Conservation (phyloP, 1,140 invertebrate genomes). For the Eufriesea mexicana region DNA sequence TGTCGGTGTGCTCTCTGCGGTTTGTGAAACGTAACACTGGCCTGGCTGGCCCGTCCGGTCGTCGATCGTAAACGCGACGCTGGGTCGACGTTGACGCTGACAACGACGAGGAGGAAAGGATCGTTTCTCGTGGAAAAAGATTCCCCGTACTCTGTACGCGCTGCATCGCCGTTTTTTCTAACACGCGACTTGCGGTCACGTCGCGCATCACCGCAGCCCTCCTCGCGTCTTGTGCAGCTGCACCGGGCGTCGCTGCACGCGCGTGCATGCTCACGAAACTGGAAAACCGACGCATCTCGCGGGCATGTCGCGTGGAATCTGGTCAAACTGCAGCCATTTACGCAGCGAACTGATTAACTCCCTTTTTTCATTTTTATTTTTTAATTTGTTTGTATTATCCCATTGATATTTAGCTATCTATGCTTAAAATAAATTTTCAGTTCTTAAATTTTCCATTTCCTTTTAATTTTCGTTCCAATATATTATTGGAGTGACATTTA, state of each 20-base stretch:
- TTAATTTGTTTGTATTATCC: no score
- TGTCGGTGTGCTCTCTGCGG: constrained; percentile 48
- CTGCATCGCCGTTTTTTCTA: constrained; percentile 37
- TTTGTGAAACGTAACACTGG: constrained; percentile 66
- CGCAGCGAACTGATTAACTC: no score
- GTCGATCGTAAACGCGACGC: constrained; percentile 53
- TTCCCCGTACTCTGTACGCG: not conserved
- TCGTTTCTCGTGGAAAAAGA: constrained; percentile 18
- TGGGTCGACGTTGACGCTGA: constrained; percentile 25
- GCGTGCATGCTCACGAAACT: constrained; percentile 37
- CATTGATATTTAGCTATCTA: no score
- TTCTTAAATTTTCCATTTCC: no score
- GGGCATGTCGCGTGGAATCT: constrained; percentile 22
- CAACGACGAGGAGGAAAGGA: not conserved
- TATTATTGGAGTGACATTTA: no score
- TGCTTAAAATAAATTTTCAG: no score
- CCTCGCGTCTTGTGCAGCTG: constrained; percentile 13
- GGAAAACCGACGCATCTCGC: constrained; percentile 23
- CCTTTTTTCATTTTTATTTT: no score
- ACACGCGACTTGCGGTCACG: constrained; percentile 54
- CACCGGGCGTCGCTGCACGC: constrained; percentile 18
- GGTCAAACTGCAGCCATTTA: not conserved
- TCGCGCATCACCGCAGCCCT: constrained; percentile 49
- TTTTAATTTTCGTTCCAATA: no score
- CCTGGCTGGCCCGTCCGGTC: constrained; percentile 47